Evolutionary conservation across 2,797 vertebrate species (phyloP).

Genomic region (Poecile montanus): DNA sequence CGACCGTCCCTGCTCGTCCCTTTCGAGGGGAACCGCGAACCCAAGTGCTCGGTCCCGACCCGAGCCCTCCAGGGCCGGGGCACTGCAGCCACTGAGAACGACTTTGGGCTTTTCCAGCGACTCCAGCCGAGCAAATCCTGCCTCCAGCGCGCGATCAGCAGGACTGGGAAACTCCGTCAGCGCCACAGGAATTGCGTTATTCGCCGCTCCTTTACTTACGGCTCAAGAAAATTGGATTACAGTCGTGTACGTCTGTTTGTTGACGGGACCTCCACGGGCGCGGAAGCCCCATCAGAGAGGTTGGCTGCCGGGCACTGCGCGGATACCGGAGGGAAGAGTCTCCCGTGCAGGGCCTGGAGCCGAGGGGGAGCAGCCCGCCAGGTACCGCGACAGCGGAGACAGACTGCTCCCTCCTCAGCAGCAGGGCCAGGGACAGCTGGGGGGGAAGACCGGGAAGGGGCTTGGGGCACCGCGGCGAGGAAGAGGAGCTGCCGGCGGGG

Average conservation of each 20-base stretch:
- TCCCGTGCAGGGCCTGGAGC: neutral
- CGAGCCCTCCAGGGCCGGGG: neutral
- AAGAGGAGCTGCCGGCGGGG: neutral
- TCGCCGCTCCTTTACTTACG: neutral
- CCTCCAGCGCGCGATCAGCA: neutral
- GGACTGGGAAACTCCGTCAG: neutral
- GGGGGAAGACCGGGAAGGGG: neutral
- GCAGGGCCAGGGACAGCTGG: neutral
- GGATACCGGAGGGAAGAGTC: neutral
- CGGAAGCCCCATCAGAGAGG: neutral
- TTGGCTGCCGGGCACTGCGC: neutral
- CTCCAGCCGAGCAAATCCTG: neutral
- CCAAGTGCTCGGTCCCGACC: neutral
- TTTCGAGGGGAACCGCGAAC: neutral
- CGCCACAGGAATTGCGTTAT: accelerated
- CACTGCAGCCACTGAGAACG: neutral
- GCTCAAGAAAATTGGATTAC: neutral
- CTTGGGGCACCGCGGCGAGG: neutral
- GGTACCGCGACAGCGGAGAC: neutral
- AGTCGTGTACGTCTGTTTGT: accelerated
- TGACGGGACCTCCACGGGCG: neutral
- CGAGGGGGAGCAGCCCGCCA: neutral
- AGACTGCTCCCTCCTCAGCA: neutral
- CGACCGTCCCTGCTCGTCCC: neutral
- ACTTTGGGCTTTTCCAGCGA: accelerated